Base-by-base conservation (phyloP, 1,140 invertebrate species). In the Cotesia typhae region DNA sequence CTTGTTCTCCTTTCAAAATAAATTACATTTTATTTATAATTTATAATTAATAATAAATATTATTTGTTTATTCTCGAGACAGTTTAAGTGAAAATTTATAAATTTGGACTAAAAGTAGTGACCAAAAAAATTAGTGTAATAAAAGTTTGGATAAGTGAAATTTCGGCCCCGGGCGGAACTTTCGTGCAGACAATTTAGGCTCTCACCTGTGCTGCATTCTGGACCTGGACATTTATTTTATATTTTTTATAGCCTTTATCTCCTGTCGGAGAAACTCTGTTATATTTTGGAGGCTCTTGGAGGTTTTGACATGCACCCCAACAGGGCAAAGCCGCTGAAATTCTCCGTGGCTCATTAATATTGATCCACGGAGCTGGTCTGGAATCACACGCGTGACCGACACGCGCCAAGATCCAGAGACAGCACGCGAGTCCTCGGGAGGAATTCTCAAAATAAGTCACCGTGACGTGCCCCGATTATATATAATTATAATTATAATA, bases 111-210 rank as follows among this genome's bases (percentile, higher is more conserved):
- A 65, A 65, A 9, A 47, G 47, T 17, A 20, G 41, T 51, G 14
- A 28, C 9, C 20, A n/a, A 51, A 51, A 51, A 65, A 65, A 51
- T 51, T 51, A 9, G 14, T 28, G 63, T 51, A 5, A 47, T 51
- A 65, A 47, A 47, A 47, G 10, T 47, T 65, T 65, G 20, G 28
- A 28, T 1, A 65, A 65, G 63, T 65, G 63, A 65, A 65, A 65
- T 41, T 35, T 37, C 41, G 52, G 63, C 63, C 63, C 14, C 38
- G 47, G 63, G 63, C 63, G 7, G 41, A 65, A 65, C 63, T 65
- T 65, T 65, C 63, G 63, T 65, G 63, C 63, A 65, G 63, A 38
- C 41, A 65, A 65, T 65, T 65, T 12, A 7, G 41, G 63, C 38
- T 51, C 63, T 28, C 38, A 65, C 51, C 63, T 65, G 38, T 51